A percentile compares a stretch with the other conserved stretches of the same genome.
Conservation (phyloP, 2,797 vertebrate species). For the Chelmon rostratus region DNA sequence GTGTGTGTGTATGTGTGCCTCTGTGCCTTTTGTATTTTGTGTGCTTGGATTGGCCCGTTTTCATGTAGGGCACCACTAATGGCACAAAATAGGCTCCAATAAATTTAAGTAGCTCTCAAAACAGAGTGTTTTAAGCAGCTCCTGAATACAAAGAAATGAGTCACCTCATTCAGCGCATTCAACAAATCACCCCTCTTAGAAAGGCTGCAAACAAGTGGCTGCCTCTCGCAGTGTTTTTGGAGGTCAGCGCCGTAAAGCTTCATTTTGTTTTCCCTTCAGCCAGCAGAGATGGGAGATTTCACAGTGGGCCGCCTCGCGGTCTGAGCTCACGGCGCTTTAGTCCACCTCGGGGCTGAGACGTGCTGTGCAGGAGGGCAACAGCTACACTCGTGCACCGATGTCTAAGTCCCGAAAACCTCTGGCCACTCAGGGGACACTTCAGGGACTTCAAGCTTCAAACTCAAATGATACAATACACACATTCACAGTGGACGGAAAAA, state of each 20-base stretch:
- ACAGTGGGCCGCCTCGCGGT: slow-evolving; percentile 9
- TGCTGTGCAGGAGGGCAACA: not conserved
- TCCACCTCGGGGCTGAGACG: slow-evolving; percentile 18
- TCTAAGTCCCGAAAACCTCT: not conserved
- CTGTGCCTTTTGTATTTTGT: slow-evolving; percentile 12
- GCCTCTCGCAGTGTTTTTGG: slow-evolving; percentile 16
- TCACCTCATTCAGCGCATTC: slow-evolving; percentile 32
- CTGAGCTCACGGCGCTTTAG: slow-evolving; percentile 24
- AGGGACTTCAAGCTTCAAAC: too few species aligned
- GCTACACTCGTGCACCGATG: not conserved
- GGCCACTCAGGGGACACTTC: too few species aligned
- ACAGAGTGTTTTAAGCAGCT: slow-evolving; percentile 24
- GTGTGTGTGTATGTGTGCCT: slow-evolving; percentile 18
- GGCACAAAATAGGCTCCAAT: slow-evolving; percentile 36
- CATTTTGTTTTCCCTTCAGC: slow-evolving; percentile 22
- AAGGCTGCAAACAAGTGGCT: slow-evolving; percentile 18
- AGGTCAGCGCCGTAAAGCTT: slow-evolving; percentile 36
- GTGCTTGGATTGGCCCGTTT: slow-evolving; percentile 40
- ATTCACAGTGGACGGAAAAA: not conserved
- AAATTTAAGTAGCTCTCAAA: slow-evolving; percentile 44
- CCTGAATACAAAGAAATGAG: slow-evolving; percentile 45
- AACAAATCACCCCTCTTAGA: slow-evolving; percentile 29
- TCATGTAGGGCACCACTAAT: slow-evolving; percentile 51
- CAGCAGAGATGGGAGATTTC: slow-evolving; percentile 43
- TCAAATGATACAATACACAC: not conserved